phyloP scores from a whole-genome alignment of 1,140 invertebrate species.

The Psilanteris sp. region DNA sequence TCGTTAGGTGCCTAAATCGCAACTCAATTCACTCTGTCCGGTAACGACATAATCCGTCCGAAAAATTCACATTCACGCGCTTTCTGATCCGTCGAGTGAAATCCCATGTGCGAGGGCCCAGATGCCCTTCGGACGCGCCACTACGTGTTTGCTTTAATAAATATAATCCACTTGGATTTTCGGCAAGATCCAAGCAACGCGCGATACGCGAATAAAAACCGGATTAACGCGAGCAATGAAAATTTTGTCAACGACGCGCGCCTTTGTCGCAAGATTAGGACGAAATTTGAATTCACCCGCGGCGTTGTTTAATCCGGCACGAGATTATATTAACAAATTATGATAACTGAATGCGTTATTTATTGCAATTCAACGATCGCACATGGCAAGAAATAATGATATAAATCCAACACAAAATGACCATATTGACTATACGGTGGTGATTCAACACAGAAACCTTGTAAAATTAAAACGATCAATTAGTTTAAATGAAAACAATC shows the following conservation, averaged over 20 bases:
- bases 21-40: constrained; percentile 14
- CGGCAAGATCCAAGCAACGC: constrained; percentile 25
- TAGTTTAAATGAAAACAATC: too few relatives aligned
- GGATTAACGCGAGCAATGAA: constrained; percentile 12
- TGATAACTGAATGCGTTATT: too few relatives aligned
- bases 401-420: too few relatives aligned
- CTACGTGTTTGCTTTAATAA: constrained; percentile 41
- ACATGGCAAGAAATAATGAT: too few relatives aligned
- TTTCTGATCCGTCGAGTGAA: constrained; percentile 15
- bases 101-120: constrained; percentile 22
- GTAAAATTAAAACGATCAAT: too few relatives aligned
- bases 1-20: background rate
- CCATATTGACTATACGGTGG: too few relatives aligned
- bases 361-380: too few relatives aligned
- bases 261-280: too few relatives aligned
- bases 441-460: too few relatives aligned
- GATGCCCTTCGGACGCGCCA: constrained; percentile 35
- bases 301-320: constrained; percentile 1
- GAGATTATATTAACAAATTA: background rate
- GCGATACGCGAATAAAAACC: constrained; percentile 24
- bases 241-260: too few relatives aligned
- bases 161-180: constrained; percentile 29
- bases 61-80: constrained; percentile 33
- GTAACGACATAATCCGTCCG: constrained; percentile 22
- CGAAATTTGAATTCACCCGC: constrained; percentile 15